phyloP scores from a whole-genome alignment of 2,113 vertebrate genomes.

The Odontophorus gujanensis region DNA sequence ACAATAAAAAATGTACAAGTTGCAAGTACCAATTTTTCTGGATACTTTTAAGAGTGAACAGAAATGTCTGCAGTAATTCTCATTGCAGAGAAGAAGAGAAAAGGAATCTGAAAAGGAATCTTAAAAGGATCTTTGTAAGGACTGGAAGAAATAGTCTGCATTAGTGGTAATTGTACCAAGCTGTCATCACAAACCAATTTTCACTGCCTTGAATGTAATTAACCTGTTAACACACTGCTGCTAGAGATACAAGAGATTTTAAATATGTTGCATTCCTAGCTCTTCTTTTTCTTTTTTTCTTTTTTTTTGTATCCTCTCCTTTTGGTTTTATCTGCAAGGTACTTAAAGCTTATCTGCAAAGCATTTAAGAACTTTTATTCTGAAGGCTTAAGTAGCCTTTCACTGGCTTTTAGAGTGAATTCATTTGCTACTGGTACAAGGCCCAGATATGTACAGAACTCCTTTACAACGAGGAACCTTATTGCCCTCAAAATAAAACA shows the following conservation, averaged over 20 bases:
- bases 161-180: not conserved
- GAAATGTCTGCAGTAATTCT: not conserved
- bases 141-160: not conserved
- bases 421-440: not conserved
- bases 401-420: not conserved
- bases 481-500: not conserved
- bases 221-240: not conserved
- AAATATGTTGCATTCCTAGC: not conserved
- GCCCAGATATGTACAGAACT: not conserved
- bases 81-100: not conserved
- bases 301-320: not conserved
- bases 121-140: not conserved
- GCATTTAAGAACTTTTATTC: not conserved
- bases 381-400: not conserved
- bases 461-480: not conserved
- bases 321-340: conserved; percentile 5
- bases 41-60: not conserved
- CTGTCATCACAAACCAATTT: not conserved
- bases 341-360: not conserved
- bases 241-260: not conserved
- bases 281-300: not conserved
- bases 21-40: not conserved
- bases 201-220: conserved; percentile 13
- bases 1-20: conserved; percentile 10
- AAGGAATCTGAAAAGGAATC: not conserved